Conservation (phyloP, 1,140 invertebrate species). For the Globodera ellingtonae region DNA sequence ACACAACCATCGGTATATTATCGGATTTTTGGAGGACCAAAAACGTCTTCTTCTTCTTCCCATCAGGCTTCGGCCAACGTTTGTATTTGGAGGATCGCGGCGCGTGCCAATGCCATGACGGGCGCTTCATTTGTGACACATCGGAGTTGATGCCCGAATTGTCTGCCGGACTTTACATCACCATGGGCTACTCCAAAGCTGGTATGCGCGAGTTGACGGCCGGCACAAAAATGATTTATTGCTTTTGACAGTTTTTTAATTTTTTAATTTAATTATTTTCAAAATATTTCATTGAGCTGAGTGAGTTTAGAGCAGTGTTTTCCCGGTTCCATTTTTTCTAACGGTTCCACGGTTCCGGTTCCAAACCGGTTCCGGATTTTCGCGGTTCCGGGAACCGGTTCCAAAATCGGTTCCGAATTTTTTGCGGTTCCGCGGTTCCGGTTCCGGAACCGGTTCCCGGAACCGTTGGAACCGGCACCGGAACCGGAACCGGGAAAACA, state of each 20-base stretch:
- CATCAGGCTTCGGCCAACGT: constrained; percentile 57
- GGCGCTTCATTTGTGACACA: constrained; percentile 61
- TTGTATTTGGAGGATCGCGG: constrained; percentile 60
- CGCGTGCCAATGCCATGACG: constrained; percentile 57
- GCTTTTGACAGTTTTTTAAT: too few relatives aligned
- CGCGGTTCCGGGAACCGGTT: too few relatives aligned
- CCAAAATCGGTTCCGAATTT: too few relatives aligned
- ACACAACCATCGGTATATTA: constrained; percentile 54
- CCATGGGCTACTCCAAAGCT: constrained; percentile 49
- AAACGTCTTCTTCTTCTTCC: background rate
- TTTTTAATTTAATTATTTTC: background rate
- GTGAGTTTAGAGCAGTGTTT: constrained; percentile 30
- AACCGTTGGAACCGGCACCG: too few relatives aligned
- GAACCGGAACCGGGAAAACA: too few relatives aligned
- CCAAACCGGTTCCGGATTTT: too few relatives aligned
- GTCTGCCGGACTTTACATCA: constrained; percentile 52
- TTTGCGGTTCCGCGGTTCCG: too few relatives aligned
- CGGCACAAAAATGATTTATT: background rate
- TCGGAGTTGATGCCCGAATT: constrained; percentile 48
- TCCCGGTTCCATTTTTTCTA: too few relatives aligned
- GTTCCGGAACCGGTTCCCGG: too few relatives aligned
- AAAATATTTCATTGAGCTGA: background rate
- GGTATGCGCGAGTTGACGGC: background rate
- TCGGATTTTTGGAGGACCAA: background rate
- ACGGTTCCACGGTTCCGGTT: too few relatives aligned